Percentiles rank a stretch among this genome's conserved stretches.
These are phyloP conservation scores for Xiphorhynchus erythropygius DNA, from an alignment of 2,797 vertebrate genomes.

Conservation along the genomic window DNA sequence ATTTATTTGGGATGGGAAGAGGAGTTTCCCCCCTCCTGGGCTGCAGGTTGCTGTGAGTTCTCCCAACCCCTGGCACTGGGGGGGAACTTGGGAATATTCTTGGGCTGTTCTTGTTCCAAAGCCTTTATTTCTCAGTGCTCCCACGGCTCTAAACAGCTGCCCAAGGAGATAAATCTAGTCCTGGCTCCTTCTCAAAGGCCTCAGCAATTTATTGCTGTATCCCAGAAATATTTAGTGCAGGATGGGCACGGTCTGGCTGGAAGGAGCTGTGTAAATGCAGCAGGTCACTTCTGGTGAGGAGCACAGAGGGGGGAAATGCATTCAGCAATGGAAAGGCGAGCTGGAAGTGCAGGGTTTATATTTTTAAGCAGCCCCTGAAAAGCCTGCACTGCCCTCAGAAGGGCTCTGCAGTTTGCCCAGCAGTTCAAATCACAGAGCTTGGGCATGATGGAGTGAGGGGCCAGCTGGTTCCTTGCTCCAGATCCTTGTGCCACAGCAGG, in stretches of 20 bases:
- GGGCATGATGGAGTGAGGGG: fast-evolving
- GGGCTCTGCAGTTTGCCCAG: background rate
- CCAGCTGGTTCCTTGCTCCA: fast-evolving
- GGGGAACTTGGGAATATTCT: background rate
- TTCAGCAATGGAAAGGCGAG: background rate
- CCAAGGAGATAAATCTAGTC: background rate
- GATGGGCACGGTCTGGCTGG: fast-evolving
- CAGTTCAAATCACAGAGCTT: fast-evolving
- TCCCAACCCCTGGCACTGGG: background rate
- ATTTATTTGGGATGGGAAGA: background rate
- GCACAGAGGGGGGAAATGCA: fast-evolving
- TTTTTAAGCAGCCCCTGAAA: background rate
- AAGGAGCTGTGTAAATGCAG: background rate
- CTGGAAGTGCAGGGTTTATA: background rate
- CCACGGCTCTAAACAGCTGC: background rate
- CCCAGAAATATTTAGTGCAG: background rate
- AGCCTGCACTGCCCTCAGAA: background rate
- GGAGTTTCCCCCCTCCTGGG: background rate
- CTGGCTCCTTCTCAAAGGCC: background rate
- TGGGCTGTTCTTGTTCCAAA: background rate
- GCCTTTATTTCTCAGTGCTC: fast-evolving
- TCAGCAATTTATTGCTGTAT: fast-evolving
- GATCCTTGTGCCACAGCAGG: background rate
- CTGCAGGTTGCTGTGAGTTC: background rate
- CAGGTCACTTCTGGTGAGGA: background rate